Conservation (phyloP, 1,140 invertebrate genomes). For the Aphelenchoides avenae region DNA sequence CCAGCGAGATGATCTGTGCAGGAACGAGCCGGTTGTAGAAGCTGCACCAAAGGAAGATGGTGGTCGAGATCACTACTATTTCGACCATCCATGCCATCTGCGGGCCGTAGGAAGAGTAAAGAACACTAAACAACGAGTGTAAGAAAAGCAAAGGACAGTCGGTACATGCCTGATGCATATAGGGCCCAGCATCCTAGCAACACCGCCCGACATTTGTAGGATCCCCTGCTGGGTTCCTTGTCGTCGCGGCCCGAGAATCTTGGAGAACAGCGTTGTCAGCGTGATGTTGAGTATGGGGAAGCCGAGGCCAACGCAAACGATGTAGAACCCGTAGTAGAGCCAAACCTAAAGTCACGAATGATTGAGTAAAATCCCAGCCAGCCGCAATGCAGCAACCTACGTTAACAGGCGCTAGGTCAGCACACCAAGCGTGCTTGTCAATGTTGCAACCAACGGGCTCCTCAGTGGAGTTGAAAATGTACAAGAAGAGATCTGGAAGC, state of each 20-base stretch:
- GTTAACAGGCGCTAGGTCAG: slow-evolving; percentile 22
- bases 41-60: slow-evolving; percentile 30
- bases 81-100: slow-evolving; percentile 18
- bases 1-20: too few relatives aligned
- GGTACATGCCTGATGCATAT: slow-evolving; percentile 34
- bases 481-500: slow-evolving; percentile 2
- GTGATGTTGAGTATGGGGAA: slow-evolving; percentile 47
- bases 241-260: slow-evolving; percentile 38
- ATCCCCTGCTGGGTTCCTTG: slow-evolving; percentile 42
- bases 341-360: too few relatives aligned
- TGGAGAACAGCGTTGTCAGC: slow-evolving; percentile 27
- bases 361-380: too few relatives aligned
- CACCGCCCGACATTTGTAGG: slow-evolving; percentile 37
- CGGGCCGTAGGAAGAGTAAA: slow-evolving; percentile 32
- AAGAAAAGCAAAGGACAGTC: too few relatives aligned
- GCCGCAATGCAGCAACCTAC: too few relatives aligned
- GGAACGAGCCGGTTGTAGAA: too few relatives aligned
- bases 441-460: slow-evolving; percentile 37
- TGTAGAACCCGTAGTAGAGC: slow-evolving; percentile 37
- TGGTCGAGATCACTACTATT: slow-evolving; percentile 21
- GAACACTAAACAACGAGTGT: slow-evolving; percentile 33
- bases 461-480: slow-evolving; percentile 22
- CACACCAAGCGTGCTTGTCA: slow-evolving; percentile 36
- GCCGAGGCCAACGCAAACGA: slow-evolving; percentile 37
- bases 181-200: slow-evolving; percentile 30